phyloP scores from a whole-genome alignment of 2,888 invertebrate species.

The Rotaria magnacalcarata region DNA sequence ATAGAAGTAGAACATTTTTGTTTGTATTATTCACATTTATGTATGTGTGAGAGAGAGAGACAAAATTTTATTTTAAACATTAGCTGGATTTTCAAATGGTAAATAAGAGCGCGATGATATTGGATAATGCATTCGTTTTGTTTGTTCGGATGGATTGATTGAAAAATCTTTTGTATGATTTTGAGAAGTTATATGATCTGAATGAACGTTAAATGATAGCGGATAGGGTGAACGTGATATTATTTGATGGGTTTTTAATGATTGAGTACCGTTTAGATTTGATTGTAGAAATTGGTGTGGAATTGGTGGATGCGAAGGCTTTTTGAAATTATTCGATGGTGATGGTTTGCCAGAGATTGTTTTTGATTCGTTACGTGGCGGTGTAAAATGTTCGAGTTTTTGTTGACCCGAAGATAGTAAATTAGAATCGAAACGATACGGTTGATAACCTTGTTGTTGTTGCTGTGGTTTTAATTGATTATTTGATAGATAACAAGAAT shows the following conservation, averaged over 20 bases:
- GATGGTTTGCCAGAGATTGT: neutral
- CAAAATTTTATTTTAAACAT: neutral
- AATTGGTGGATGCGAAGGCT: neutral
- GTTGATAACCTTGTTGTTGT: conserved; percentile 24
- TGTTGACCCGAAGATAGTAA: neutral
- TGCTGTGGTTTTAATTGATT: neutral
- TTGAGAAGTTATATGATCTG: neutral
- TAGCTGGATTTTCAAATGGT: conserved; percentile 21
- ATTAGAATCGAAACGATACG: conserved; percentile 2
- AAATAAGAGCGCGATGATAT: neutral
- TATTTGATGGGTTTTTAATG: neutral
- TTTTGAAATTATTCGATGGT: neutral
- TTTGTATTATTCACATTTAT: no score
- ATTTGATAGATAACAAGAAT: neutral
- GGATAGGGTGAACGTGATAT: neutral
- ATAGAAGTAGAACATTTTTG: neutral
- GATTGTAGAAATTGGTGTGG: neutral
- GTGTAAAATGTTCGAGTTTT: neutral
- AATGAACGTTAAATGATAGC: neutral
- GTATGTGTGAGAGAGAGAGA: no score
- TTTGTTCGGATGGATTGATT: neutral
- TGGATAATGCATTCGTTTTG: neutral
- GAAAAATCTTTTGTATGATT: neutral
- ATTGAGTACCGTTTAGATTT: conserved; percentile 18
- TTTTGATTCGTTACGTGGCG: neutral